Evolutionary conservation across 2,888 invertebrate genomes (phyloP), one percentile per base, ranked within the genome.

Genomic region (Oscheius onirici): DNA sequence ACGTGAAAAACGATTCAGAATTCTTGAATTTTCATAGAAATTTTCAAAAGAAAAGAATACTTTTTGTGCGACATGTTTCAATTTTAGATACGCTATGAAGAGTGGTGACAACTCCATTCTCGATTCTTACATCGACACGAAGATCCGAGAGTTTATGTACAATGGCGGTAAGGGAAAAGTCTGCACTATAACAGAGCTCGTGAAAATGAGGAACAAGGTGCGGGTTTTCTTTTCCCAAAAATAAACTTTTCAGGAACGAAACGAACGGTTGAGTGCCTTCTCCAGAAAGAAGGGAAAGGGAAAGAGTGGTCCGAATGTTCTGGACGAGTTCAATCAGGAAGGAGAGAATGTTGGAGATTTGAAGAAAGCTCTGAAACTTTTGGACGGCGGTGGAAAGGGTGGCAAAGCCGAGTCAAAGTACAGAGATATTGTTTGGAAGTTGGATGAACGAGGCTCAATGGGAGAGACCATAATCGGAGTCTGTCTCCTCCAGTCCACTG

Each of bases 391-490:
- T 11, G 84, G 84, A 6, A 83, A 83, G 58, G 80, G 67, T 1
- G 80, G 81, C 24, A 80, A 79, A 52, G 88, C 87, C 61, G 85
- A 87, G 0, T 91, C 90, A 17, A 91, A 91, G 60, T 94, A 93
- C 88, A 24, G 82, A 15, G 83, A 83, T 17, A 72, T 83, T 60
- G 71, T 70, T n/a, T 83, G 83, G 82, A 83, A 79, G 51, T 57
- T 78, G 43, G 82, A 82, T 13, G 80, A 83, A 34, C 66, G 83
- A 69, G 79, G 79, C 6, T 75, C 80, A 2, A 82, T 97, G 0
- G 97, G 97, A 0, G 97, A 97, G 89, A 94, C 95, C 0, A 93
- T 95, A 76, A 90, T 97, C 24, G 96, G 96, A 88, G 90, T 97
- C 26, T 97, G 97, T 87, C 73, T 83, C 3, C 75, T 83, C 1